Evolutionary conservation across 2,888 invertebrate genomes (phyloP).

Genomic region (Idaea biselata): DNA sequence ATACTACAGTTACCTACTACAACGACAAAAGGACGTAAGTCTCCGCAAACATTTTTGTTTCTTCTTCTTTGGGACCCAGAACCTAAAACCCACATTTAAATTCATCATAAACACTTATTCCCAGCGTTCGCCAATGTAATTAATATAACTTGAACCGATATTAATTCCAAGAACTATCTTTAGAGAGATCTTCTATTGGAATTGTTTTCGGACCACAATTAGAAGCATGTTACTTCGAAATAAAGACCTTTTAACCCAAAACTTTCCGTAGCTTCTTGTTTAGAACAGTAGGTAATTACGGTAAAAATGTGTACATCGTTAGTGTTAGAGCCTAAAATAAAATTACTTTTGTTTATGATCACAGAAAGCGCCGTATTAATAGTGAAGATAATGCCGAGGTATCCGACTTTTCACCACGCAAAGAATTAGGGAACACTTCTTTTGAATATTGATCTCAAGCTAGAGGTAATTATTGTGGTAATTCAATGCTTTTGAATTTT

Average conservation of each 20-base stretch:
- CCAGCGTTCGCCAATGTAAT: not conserved
- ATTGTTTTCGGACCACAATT: constrained; percentile 1
- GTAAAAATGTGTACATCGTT: not conserved
- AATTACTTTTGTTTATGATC: not conserved
- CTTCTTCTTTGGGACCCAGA: too few relatives aligned
- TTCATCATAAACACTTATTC: too few relatives aligned
- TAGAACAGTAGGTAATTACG: not conserved
- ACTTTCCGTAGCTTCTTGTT: not conserved
- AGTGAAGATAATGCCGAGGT: not conserved
- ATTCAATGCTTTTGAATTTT: too few relatives aligned
- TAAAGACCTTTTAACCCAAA: not conserved
- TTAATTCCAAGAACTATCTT: not conserved
- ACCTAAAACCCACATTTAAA: too few relatives aligned
- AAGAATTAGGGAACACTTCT: not conserved
- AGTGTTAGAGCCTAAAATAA: not conserved
- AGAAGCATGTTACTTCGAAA: not conserved
- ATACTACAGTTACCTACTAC: too few relatives aligned
- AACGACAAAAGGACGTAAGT: too few relatives aligned
- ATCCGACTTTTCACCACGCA: not conserved
- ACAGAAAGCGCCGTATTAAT: not conserved
- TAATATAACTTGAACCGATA: not conserved
- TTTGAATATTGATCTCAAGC: too few relatives aligned
- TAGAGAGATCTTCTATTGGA: not conserved
- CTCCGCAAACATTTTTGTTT: too few relatives aligned
- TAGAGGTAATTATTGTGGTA: too few relatives aligned